A percentile compares a stretch with the other conserved stretches of the same genome.
phyloP scores from a whole-genome alignment of 2,113 vertebrate genomes.

The Calyptomena viridis region DNA sequence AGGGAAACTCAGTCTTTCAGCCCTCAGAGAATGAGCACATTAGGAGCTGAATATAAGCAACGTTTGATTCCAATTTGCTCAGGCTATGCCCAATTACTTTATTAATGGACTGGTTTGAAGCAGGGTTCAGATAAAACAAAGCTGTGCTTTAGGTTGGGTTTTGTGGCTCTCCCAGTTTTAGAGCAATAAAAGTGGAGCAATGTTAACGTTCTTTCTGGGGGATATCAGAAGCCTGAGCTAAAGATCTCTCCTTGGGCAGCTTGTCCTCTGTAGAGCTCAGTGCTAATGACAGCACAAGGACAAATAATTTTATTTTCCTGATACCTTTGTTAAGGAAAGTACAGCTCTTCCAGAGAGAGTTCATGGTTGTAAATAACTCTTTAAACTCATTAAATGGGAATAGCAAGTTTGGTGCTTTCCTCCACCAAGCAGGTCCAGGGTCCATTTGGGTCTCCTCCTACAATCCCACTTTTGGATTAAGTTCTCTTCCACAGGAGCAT shows the following conservation, averaged over 20 bases:
- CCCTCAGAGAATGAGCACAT: background rate
- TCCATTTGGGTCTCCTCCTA: background rate
- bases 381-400: background rate
- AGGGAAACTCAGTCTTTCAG: background rate
- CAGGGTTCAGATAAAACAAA: conserved; percentile 10
- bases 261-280: background rate
- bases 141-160: background rate
- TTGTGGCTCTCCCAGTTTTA: background rate
- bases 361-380: background rate
- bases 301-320: background rate
- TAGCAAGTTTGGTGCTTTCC: background rate
- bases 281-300: background rate
- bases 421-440: background rate
- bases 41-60: conserved; percentile 10
- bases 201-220: background rate
- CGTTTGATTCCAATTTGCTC: conserved; percentile 9
- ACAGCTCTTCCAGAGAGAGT: background rate
- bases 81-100: conserved; percentile 12
- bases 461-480: background rate
- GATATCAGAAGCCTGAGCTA: background rate
- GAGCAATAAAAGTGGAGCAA: background rate
- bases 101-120: conserved; percentile 31
- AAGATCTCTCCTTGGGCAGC: background rate
- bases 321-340: background rate
- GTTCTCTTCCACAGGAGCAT: background rate